A percentile compares a stretch with the other conserved stretches of the same genome.
These are phyloP conservation scores for Hydrophis major DNA, from an alignment of 2,797 vertebrate genomes.

Conservation along the genomic window DNA sequence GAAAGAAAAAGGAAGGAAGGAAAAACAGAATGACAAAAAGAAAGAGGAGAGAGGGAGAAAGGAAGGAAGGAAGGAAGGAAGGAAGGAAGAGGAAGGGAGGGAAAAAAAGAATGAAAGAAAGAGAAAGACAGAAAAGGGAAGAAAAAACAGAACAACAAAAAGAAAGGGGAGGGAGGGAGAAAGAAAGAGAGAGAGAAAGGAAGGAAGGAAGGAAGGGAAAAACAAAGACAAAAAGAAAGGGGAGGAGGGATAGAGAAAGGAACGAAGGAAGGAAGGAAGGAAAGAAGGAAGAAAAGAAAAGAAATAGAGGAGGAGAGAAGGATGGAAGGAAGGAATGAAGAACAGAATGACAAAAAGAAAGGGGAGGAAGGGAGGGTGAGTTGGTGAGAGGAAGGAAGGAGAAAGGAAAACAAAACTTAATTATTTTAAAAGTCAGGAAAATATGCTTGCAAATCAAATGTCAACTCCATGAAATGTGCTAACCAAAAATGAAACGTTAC, in stretches of 20 bases:
- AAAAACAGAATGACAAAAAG: neutral
- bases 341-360: neutral
- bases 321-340: neutral
- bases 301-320: too few relatives aligned
- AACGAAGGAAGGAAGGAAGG: too few relatives aligned
- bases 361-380: too few relatives aligned
- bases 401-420: neutral
- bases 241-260: too few relatives aligned
- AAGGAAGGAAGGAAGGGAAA: too few relatives aligned
- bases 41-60: accelerated
- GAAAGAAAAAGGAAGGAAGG: neutral
- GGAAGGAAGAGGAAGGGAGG: neutral
- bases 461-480: neutral
- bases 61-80: neutral
- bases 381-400: neutral
- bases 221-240: too few relatives aligned
- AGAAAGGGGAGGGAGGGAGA: neutral
- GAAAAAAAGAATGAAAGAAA: accelerated
- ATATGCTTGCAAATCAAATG: neutral
- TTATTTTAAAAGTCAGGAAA: neutral
- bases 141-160: too few relatives aligned
- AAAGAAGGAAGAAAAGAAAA: neutral
- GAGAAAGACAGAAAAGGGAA: too few relatives aligned
- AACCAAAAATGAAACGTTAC: neutral
- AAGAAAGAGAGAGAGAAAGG: neutral